Percentiles rank a stretch among this genome's conserved stretches.
These are phyloP conservation scores for Xiphorhynchus erythropygius DNA, from an alignment of 2,797 vertebrate genomes.

Conservation along the genomic window DNA sequence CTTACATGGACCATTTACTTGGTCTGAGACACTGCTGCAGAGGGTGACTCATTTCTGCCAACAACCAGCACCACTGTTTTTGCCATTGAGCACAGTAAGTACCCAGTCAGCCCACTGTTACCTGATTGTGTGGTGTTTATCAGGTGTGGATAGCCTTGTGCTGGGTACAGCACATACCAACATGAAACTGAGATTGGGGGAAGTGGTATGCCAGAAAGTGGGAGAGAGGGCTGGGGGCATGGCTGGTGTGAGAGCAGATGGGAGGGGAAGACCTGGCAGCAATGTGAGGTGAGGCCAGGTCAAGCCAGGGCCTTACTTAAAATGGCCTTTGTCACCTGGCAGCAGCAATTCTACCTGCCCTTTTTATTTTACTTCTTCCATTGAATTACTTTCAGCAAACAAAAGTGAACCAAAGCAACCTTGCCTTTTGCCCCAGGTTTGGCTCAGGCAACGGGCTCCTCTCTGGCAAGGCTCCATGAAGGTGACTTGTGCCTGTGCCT, in stretches of 20 bases:
- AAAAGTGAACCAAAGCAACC: not conserved
- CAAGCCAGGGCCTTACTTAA: not conserved
- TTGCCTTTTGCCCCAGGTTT: not conserved
- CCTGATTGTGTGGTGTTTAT: not conserved
- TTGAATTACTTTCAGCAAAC: conserved; percentile 28
- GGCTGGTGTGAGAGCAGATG: fast-evolving
- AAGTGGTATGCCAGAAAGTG: not conserved
- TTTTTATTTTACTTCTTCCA: not conserved
- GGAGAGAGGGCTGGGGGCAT: not conserved
- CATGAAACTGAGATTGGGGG: fast-evolving
- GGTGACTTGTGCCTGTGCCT: not conserved
- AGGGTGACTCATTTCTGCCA: not conserved
- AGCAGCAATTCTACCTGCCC: not conserved
- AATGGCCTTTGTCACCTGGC: conserved; percentile 22
- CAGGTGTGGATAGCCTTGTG: fast-evolving
- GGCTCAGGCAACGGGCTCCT: not conserved
- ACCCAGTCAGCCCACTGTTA: not conserved
- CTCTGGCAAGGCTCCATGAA: fast-evolving
- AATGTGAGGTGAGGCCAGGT: not conserved
- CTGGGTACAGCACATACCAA: not conserved
- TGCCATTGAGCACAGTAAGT: not conserved
- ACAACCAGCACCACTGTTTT: not conserved
- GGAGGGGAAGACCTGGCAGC: not conserved
- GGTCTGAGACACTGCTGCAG: not conserved
- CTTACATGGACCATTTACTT: not conserved